Percentiles rank a stretch among this genome's conserved stretches.
Evolutionary conservation across 2,888 invertebrate genomes (phyloP).

Genomic region (Pherbina coryleti): DNA sequence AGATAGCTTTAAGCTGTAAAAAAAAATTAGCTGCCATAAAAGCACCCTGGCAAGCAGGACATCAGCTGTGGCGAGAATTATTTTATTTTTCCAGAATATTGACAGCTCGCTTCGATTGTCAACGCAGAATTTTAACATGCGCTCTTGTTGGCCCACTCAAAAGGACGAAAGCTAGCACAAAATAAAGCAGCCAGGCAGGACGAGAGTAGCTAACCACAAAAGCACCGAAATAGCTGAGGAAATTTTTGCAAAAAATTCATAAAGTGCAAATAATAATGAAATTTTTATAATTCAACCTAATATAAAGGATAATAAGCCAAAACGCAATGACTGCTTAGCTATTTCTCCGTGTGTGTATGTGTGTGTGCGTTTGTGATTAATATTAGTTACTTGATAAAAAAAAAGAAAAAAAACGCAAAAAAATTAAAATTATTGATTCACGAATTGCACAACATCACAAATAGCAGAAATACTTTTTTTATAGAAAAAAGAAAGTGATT

Average conservation of each 20-base stretch:
- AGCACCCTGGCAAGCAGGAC: neutral
- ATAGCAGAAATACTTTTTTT: neutral
- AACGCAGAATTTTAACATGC: neutral
- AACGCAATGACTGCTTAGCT: constrained; percentile 8
- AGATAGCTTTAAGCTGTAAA: too few species aligned
- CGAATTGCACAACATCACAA: constrained; percentile 20
- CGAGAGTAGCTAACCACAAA: neutral
- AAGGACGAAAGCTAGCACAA: constrained; percentile 1
- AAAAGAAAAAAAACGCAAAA: constrained; percentile 20
- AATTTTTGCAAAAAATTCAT: constrained; percentile 1
- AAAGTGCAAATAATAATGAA: neutral
- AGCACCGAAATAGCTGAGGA: neutral
- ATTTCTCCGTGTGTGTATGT: neutral
- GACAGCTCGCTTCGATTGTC: neutral
- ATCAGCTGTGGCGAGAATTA: neutral
- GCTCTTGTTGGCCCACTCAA: neutral
- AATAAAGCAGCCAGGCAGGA: constrained; percentile 4
- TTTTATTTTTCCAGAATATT: neutral
- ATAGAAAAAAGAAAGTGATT: neutral
- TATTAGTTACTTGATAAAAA: constrained; percentile 27
- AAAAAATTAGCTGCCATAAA: too few species aligned
- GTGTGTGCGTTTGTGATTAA: constrained; percentile 5
- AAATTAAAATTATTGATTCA: constrained; percentile 23
- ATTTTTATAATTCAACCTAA: neutral
- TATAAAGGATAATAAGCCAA: neutral